Evolutionary conservation across 2,888 invertebrate species (phyloP).

Genomic region (Spilarctia lutea): DNA sequence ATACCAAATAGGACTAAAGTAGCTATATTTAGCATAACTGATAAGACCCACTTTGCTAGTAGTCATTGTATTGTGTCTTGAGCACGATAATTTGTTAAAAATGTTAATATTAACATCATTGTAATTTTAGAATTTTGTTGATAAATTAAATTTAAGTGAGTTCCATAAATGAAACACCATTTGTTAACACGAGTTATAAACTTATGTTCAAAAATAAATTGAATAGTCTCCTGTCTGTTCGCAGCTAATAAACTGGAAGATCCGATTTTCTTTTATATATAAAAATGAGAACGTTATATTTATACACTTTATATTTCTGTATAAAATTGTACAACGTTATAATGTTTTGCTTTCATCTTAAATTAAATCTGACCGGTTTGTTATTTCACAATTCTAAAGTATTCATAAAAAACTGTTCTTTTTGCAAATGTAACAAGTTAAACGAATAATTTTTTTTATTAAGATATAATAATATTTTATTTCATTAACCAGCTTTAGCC

Average conservation of each 20-base stretch:
- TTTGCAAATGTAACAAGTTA: not conserved
- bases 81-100: no score
- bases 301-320: not conserved
- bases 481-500: no score
- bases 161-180: no score
- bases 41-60: no score
- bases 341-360: slow-evolving; percentile 2
- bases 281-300: slow-evolving; percentile 1
- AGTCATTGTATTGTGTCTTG: no score
- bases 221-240: not conserved
- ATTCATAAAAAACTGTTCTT: not conserved
- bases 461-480: not conserved
- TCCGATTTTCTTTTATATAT: not conserved
- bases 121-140: not conserved
- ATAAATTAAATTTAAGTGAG: not conserved
- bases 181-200: no score
- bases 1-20: no score
- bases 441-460: not conserved
- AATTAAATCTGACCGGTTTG: not conserved
- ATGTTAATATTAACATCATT: no score
- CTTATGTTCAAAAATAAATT: not conserved
- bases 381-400: not conserved
- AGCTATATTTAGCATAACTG: no score
- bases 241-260: not conserved
- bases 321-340: not conserved